A percentile compares a stretch with the other conserved stretches of the same genome.
phyloP scores from a whole-genome alignment of 1,140 invertebrate species.

The Heliconius hermathena region DNA sequence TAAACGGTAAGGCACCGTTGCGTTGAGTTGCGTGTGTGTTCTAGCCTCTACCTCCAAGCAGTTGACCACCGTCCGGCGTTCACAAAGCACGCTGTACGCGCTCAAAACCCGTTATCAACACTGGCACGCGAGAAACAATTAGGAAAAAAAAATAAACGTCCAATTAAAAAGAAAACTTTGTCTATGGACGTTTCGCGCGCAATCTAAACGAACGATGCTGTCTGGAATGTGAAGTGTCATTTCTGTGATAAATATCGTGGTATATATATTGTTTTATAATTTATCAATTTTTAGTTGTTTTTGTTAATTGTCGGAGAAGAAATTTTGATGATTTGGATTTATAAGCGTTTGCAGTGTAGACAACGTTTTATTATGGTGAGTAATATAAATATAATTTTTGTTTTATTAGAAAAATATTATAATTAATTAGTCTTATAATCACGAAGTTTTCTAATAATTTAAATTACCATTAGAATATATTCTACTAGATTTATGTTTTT shows the following conservation, averaged over 20 bases:
- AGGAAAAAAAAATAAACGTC: constrained; percentile 7
- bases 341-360: neutral
- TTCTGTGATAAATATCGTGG: constrained; percentile 41
- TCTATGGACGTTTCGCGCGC: constrained; percentile 53
- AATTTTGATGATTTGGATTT: constrained; percentile 23
- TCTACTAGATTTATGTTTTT: too few species aligned
- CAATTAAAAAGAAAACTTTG: constrained; percentile 55
- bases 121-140: constrained; percentile 49
- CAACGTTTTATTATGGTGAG: neutral
- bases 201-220: constrained; percentile 49
- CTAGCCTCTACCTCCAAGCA: constrained; percentile 36
- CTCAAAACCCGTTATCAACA: constrained; percentile 37
- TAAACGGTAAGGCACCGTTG: constrained; percentile 42
- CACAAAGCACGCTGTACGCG: constrained; percentile 55
- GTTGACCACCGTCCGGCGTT: constrained; percentile 76
- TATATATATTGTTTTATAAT: constrained; percentile 26
- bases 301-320: constrained; percentile 19
- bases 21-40: constrained; percentile 32
- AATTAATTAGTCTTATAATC: too few species aligned
- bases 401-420: too few species aligned
- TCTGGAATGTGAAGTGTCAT: constrained; percentile 57
- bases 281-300: constrained; percentile 23
- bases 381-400: neutral
- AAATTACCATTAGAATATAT: too few species aligned
- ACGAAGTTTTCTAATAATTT: too few species aligned